A percentile compares a stretch with the other conserved stretches of the same genome.
These are phyloP conservation scores for Orthosia gothica DNA, from an alignment of 2,888 invertebrate genomes.

Conservation along the genomic window DNA sequence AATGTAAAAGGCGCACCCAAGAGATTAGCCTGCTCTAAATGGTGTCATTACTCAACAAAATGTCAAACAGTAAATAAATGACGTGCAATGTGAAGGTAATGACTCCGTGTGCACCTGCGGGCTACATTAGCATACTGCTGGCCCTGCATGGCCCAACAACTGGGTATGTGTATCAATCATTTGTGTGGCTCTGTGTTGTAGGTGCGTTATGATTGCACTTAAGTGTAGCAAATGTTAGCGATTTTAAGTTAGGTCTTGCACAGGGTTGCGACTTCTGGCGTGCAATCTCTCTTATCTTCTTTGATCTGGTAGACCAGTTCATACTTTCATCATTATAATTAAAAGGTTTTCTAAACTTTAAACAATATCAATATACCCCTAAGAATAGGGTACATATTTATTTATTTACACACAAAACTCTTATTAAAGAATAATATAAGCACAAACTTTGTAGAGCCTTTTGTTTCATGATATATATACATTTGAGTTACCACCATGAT, in stretches of 20 bases:
- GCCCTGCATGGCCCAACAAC: constrained; percentile 33
- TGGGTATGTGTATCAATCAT: constrained; percentile 33
- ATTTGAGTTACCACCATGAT: too few species aligned
- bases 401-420: too few species aligned
- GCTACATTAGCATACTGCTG: constrained; percentile 50
- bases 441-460: too few species aligned
- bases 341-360: too few species aligned
- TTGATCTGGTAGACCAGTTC: too few species aligned
- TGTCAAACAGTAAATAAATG: constrained; percentile 50
- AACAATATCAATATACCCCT: too few species aligned
- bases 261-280: background rate
- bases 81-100: constrained; percentile 52
- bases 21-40: constrained; percentile 1
- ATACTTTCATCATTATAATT: too few species aligned
- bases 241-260: constrained; percentile 8
- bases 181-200: background rate
- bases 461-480: too few species aligned
- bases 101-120: constrained; percentile 55
- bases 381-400: too few species aligned
- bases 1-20: background rate
- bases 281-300: too few species aligned
- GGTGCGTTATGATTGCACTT: constrained; percentile 19
- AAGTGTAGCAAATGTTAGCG: constrained; percentile 13
- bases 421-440: too few species aligned
- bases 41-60: constrained; percentile 29